A percentile compares a stretch with the other conserved stretches of the same genome.
Conservation (phyloP, 2,113 vertebrate species). For the Micromys minutus region DNA sequence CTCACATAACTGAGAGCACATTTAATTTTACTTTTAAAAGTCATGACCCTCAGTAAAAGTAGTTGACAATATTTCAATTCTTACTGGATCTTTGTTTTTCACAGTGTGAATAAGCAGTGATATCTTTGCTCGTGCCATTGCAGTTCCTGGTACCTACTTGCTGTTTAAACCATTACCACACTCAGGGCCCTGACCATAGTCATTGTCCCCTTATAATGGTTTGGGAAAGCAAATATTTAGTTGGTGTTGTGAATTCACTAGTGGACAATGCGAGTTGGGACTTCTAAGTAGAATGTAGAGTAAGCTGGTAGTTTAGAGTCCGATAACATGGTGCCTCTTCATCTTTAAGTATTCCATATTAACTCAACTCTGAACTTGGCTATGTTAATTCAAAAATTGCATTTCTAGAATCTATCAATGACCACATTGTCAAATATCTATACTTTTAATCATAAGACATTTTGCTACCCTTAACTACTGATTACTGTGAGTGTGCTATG, state of each 20-base stretch:
- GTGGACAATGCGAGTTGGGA: background rate
- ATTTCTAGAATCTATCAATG: background rate
- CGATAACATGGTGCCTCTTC: background rate
- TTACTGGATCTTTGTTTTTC: background rate
- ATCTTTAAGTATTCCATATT: background rate
- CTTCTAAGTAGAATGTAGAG: background rate
- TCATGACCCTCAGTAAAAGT: background rate
- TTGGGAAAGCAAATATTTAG: background rate
- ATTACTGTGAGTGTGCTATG: background rate
- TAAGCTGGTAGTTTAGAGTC: background rate
- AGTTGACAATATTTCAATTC: background rate
- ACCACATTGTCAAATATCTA: background rate
- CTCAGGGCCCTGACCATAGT: background rate
- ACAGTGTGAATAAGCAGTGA: background rate
- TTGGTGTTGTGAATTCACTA: background rate
- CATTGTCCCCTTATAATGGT: background rate
- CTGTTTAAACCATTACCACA: background rate
- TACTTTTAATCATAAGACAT: conserved; percentile 2
- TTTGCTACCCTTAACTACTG: background rate
- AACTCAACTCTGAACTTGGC: background rate
- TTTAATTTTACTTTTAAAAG: conserved; percentile 38
- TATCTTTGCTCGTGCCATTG: background rate
- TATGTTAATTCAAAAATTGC: background rate
- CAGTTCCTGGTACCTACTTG: background rate
- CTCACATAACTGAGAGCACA: background rate